Percentiles rank a stretch among this genome's conserved stretches.
phyloP scores from a whole-genome alignment of 1,140 invertebrate genomes.

The Amyelois transitella region DNA sequence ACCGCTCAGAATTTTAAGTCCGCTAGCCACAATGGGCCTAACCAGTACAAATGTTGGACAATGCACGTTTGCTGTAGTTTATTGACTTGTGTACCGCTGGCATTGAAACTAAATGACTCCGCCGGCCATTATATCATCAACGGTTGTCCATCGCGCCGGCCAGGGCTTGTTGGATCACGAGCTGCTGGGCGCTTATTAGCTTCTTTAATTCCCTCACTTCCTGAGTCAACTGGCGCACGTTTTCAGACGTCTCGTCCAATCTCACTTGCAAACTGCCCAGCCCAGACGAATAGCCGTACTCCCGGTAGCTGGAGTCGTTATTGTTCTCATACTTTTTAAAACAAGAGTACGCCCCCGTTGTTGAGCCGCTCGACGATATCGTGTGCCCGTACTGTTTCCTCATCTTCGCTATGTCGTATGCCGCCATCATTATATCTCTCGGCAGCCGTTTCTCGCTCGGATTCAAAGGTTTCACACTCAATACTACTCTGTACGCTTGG shows the following conservation, averaged over 20 bases:
- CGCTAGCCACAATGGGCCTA: conserved; percentile 28
- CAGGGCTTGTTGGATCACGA: conserved; percentile 65
- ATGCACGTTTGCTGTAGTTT: conserved; percentile 52
- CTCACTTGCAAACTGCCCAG: conserved; percentile 76
- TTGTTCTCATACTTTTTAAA: conserved; percentile 79
- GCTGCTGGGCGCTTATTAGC: conserved; percentile 70
- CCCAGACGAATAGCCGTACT: conserved; percentile 72
- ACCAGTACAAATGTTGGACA: conserved; percentile 44
- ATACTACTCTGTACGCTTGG: conserved; percentile 83
- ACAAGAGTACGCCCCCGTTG: conserved; percentile 74
- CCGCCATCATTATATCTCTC: conserved; percentile 82
- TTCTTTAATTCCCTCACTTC: conserved; percentile 79
- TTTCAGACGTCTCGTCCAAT: conserved; percentile 78
- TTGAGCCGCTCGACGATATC: conserved; percentile 77
- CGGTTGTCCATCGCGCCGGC: conserved; percentile 53
- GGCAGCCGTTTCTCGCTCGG: conserved; percentile 86
- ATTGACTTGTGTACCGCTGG: conserved; percentile 63
- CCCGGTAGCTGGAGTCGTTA: conserved; percentile 72
- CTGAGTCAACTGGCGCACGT: conserved; percentile 76
- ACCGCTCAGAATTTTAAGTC: conserved; percentile 49
- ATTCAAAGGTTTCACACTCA: conserved; percentile 87
- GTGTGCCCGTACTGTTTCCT: conserved; percentile 80
- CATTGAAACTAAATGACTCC: conserved; percentile 64
- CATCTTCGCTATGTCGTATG: conserved; percentile 83
- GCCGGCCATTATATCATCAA: conserved; percentile 61